These are phyloP conservation scores for Lepidotrigona ventralis DNA, from an alignment of 1,140 invertebrate species.

Conservation along the genomic window DNA sequence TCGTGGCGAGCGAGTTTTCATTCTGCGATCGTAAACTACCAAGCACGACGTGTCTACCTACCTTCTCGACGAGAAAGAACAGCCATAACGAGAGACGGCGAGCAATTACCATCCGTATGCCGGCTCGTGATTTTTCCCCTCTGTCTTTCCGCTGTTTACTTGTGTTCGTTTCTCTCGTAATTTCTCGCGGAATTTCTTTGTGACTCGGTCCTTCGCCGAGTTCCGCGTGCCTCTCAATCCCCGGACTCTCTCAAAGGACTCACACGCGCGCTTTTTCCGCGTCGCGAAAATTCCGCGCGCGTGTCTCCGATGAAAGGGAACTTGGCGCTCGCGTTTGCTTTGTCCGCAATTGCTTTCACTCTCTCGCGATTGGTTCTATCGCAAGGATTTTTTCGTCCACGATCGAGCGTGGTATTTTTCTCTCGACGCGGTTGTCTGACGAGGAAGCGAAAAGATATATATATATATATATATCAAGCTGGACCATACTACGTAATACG, in stretches of 20 bases:
- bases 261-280: no score
- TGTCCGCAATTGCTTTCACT: background rate
- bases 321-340: background rate
- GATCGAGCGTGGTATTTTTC: background rate
- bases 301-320: background rate
- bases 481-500: no score
- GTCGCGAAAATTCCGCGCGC: background rate
- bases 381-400: background rate
- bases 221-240: background rate
- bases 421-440: background rate
- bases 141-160: background rate
- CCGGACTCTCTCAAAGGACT: background rate
- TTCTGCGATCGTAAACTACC: conserved; percentile 3
- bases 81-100: conserved; percentile 16
- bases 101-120: conserved; percentile 28
- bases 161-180: background rate
- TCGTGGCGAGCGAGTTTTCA: background rate
- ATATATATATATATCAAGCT: no score
- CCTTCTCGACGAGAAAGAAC: conserved; percentile 8
- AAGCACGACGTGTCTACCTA: conserved; percentile 1
- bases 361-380: background rate
- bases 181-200: background rate
- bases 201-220: background rate
- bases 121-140: conserved; percentile 1
- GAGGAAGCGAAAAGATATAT: no score